phyloP scores from a whole-genome alignment of 2,113 vertebrate genomes.

The Gymnocephalus cernua region DNA sequence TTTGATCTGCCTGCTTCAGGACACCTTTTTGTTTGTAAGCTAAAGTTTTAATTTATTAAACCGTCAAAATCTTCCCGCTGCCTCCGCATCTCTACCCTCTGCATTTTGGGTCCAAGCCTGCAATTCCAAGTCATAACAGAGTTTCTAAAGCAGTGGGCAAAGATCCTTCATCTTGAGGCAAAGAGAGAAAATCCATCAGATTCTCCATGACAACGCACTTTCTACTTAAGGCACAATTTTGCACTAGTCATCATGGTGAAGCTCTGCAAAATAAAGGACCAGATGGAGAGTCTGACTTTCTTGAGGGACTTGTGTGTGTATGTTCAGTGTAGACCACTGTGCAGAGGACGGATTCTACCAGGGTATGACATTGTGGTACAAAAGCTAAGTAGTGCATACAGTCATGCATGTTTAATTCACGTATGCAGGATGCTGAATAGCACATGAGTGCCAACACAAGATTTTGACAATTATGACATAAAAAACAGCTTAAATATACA shows the following conservation, averaged over 20 bases:
- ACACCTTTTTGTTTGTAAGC: too few species aligned
- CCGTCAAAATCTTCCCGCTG: too few species aligned
- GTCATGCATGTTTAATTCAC: conserved; percentile 2
- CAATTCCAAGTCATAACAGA: too few species aligned
- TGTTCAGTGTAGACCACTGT: background rate
- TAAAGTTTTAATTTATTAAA: too few species aligned
- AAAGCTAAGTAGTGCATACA: background rate
- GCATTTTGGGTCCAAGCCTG: too few species aligned
- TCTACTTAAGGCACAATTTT: background rate
- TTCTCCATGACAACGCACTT: background rate
- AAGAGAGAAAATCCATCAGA: background rate
- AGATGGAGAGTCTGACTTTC: background rate
- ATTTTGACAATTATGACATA: background rate
- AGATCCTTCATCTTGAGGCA: background rate
- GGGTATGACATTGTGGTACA: conserved; percentile 5
- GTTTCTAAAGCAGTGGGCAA: background rate
- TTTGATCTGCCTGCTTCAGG: too few species aligned
- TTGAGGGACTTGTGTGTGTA: background rate
- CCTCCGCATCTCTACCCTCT: too few species aligned
- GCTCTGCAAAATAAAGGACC: background rate
- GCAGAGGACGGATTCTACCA: background rate
- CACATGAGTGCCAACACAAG: background rate
- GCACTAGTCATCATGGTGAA: background rate
- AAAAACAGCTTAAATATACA: background rate
- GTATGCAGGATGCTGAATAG: conserved; percentile 3